Conservation (phyloP, 2,797 vertebrate species). For the Rhodeus uyekii region DNA sequence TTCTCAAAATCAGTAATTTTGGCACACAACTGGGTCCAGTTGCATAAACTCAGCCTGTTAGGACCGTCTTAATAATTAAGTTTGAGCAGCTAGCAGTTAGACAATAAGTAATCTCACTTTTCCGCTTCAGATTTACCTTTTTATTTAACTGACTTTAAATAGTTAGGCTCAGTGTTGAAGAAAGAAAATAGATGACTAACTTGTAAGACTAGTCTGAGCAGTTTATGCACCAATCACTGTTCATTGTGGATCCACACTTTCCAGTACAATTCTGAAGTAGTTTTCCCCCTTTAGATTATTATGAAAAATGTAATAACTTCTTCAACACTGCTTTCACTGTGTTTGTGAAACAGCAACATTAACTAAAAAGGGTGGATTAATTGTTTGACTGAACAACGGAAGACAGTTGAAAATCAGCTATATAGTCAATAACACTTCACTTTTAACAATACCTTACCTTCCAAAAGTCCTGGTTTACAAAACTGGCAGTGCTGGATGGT, state of each 20-base stretch:
- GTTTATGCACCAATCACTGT: background rate
- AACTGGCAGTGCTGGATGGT: constrained; percentile 63
- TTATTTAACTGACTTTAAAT: background rate
- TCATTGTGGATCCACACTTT: background rate
- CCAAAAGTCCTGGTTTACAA: constrained; percentile 79
- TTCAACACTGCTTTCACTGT: background rate
- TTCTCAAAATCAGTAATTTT: too few relatives aligned
- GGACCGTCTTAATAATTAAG: too few relatives aligned
- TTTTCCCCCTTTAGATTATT: background rate
- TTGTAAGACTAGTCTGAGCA: background rate
- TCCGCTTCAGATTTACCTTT: background rate
- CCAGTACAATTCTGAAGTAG: background rate
- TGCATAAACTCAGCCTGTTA: too few relatives aligned
- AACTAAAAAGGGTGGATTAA: background rate
- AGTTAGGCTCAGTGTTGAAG: background rate
- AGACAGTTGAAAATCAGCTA: background rate
- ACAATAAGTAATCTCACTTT: too few relatives aligned
- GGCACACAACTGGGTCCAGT: too few relatives aligned
- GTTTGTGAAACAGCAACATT: background rate
- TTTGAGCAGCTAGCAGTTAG: too few relatives aligned
- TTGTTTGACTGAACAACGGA: background rate
- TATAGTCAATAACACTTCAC: background rate
- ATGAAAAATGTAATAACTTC: background rate
- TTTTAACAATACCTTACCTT: constrained; percentile 61
- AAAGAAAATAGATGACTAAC: too few relatives aligned